phyloP scores from a whole-genome alignment of 1,140 invertebrate species.

The Orchesella cincta region DNA sequence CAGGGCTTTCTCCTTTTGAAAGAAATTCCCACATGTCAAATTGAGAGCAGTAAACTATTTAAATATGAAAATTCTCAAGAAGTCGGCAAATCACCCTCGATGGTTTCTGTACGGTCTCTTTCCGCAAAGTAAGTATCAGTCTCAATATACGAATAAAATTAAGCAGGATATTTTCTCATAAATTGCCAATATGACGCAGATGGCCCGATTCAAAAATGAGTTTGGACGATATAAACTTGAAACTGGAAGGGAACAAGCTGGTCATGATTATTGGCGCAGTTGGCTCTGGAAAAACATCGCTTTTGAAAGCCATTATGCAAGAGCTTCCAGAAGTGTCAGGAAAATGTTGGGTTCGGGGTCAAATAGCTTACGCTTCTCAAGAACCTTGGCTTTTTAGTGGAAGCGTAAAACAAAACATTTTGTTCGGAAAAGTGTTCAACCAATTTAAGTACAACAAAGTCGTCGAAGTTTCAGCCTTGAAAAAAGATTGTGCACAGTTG shows the following conservation, averaged over 20 bases:
- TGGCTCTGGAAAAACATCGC: slow-evolving; percentile 63
- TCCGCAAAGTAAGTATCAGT: no score
- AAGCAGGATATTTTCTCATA: no score
- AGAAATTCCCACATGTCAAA: no score
- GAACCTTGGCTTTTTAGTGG: slow-evolving; percentile 75
- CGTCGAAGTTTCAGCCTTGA: slow-evolving; percentile 71
- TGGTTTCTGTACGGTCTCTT: no score
- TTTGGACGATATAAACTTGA: slow-evolving; percentile 43
- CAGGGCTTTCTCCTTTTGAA: no score
- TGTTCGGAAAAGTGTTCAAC: slow-evolving; percentile 78
- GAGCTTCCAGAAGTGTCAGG: slow-evolving; percentile 74
- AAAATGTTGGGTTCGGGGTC: slow-evolving; percentile 63
- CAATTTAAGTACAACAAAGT: slow-evolving; percentile 72
- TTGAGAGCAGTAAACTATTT: no score
- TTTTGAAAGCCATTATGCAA: slow-evolving; percentile 76
- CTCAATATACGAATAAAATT: no score
- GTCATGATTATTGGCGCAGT: slow-evolving; percentile 59
- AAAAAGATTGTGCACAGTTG: slow-evolving; percentile 69
- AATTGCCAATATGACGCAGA: no score
- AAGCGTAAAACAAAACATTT: slow-evolving; percentile 77
- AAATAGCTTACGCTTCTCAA: slow-evolving; percentile 72
- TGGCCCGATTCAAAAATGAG: no score
- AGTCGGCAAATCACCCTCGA: no score
- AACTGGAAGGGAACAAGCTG: slow-evolving; percentile 52
- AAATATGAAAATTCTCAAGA: no score